Base-by-base conservation (phyloP, 2,113 vertebrate genomes). In the Gorsachius goisagi region DNA sequence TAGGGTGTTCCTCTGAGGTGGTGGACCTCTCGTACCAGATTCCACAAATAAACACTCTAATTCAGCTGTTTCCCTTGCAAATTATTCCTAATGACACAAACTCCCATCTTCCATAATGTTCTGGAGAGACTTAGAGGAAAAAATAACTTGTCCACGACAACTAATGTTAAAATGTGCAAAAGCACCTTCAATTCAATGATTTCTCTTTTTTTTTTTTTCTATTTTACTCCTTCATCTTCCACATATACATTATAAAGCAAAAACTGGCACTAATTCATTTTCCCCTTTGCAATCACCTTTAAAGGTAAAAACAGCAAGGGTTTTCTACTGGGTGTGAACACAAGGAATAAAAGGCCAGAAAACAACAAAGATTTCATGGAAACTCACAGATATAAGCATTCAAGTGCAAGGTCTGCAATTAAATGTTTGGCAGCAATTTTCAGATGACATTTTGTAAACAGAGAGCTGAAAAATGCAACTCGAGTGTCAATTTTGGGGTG, bases 291-390 rank as follows among this genome's bases (percentile, higher is more conserved):
- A 67, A 86, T 78, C 88, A 83, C 52, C 85, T 95, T 75, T 88
- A 90, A 81, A 90, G 60, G 33, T 52, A 83, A 94, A 92, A 84
- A 47, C 59, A 74, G 71, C 27, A 6, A 71, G 75, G 18, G 39
- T 87, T 95, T 93, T 74, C 84, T 23, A 13, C 53, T 44, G 78
- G 75, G 52, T 92, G 44, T 84, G 86, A 95, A 64, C 55, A 86
- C 0, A 37, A 88, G 60, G 44, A 84, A 92, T 80, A 77, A 90
- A 95, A 93, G 79, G 73, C 59, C 79, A 91, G 95, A 84, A 85
- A 83, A 96, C 93, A 96, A 93, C 52, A 85, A 74, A 94, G 92
- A 97, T 91, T 96, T 92, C 82, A 88, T 45, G 82, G 82, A 66
- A 95, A 83, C 59, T 73, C 78, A 53, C 71, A 88, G 89, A 91